These are phyloP conservation scores for Oxyteleia sp. DNA, from an alignment of 2,888 invertebrate species.

Conservation along the genomic window DNA sequence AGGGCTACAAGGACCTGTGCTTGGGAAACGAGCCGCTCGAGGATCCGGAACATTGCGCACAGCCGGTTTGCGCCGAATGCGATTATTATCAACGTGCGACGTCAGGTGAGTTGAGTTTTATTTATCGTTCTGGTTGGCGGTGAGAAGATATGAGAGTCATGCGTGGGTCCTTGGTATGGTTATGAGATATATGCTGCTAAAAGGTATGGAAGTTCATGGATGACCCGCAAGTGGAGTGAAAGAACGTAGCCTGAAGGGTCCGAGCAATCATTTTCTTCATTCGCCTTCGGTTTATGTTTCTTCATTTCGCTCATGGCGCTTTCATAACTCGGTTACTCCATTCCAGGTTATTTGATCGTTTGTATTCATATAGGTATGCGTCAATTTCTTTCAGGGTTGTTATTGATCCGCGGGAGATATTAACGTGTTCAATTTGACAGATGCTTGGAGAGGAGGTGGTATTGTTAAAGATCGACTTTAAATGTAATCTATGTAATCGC, in stretches of 20 bases:
- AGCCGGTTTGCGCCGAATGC: slow-evolving; percentile 89
- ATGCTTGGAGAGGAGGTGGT: not conserved
- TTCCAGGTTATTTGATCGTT: not conserved
- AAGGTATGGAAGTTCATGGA: slow-evolving; percentile 6
- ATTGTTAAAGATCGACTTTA: too few relatives aligned
- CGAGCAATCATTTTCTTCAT: slow-evolving; percentile 19
- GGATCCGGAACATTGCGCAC: slow-evolving; percentile 71
- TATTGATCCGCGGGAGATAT: slow-evolving; percentile 11
- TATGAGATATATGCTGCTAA: not conserved
- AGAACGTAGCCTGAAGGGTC: slow-evolving; percentile 19
- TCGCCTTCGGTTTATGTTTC: slow-evolving; percentile 20
- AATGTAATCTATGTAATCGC: too few relatives aligned
- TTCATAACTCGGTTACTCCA: slow-evolving; percentile 17
- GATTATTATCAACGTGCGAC: slow-evolving; percentile 88
- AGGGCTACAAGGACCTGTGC: slow-evolving; percentile 96
- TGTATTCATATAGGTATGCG: slow-evolving; percentile 31
- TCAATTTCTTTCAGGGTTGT: slow-evolving; percentile 20
- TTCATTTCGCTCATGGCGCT: slow-evolving; percentile 11
- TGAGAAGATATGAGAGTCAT: too few relatives aligned
- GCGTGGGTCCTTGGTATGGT: slow-evolving; percentile 39
- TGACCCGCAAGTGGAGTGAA: slow-evolving; percentile 4
- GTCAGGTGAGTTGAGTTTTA: slow-evolving; percentile 87
- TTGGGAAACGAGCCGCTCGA: slow-evolving; percentile 80
- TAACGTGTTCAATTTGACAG: slow-evolving; percentile 9
- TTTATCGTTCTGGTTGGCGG: not conserved